A percentile compares a stretch with the other conserved stretches of the same genome.
phyloP scores from a whole-genome alignment of 2,113 vertebrate genomes.

The Pteruthius melanotis region DNA sequence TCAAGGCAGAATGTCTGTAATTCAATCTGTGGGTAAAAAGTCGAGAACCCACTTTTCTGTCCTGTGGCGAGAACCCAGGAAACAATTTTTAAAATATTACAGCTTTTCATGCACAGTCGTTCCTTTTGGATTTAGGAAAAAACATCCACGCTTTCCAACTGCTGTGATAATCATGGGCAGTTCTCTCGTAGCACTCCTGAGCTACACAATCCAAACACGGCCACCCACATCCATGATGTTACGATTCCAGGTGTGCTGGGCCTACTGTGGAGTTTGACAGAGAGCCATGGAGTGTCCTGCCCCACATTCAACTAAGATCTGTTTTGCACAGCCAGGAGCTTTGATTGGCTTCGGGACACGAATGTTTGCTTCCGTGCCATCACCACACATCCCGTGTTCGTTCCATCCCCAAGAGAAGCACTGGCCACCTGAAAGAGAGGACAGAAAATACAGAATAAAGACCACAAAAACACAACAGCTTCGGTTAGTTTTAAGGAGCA shows the following conservation, averaged over 20 bases:
- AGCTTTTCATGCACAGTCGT: rapidly evolving
- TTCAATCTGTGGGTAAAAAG: neutral
- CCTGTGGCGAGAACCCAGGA: neutral
- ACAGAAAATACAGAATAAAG: neutral
- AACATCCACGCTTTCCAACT: neutral
- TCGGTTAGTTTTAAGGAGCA: neutral
- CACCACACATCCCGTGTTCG: constrained; percentile 93
- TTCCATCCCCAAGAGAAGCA: constrained; percentile 96
- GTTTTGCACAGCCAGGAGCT: constrained; percentile 25
- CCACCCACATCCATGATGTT: neutral
- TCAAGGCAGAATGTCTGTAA: neutral
- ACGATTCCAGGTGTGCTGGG: neutral
- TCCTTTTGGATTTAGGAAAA: neutral
- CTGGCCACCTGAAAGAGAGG: constrained; percentile 67
- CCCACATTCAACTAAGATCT: constrained; percentile 84
- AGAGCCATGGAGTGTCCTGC: constrained; percentile 90
- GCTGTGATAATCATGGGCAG: neutral
- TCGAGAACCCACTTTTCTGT: too few species aligned
- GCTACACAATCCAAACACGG: neutral
- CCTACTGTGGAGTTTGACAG: constrained; percentile 48
- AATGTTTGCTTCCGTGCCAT: constrained; percentile 77
- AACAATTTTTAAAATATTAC: neutral
- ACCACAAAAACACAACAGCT: neutral
- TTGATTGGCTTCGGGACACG: constrained; percentile 70
- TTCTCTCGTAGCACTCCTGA: neutral